A percentile compares a stretch with the other conserved stretches of the same genome.
Conservation (phyloP, 2,113 vertebrate species). For the Empidonax alnorum region DNA sequence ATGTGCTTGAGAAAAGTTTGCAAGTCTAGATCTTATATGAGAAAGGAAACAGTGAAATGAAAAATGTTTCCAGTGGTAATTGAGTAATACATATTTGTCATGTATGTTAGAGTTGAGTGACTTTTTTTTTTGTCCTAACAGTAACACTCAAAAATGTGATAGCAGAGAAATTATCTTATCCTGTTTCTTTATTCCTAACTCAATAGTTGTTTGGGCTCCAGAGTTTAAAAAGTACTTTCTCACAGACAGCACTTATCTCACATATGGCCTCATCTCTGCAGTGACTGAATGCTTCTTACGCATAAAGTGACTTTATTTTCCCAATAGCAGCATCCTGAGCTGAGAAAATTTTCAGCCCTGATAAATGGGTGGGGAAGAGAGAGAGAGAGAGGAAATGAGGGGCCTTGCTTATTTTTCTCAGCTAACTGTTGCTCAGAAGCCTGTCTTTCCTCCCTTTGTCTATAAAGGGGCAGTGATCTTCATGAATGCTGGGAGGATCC, state of each 20-base stretch:
- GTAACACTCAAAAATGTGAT: conserved; percentile 10
- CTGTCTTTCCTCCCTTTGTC: neutral
- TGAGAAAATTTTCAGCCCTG: neutral
- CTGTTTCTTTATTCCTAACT: conserved; percentile 4
- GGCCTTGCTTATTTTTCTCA: neutral
- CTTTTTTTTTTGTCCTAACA: neutral
- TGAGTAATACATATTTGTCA: neutral
- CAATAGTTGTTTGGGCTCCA: neutral
- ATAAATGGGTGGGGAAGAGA: neutral
- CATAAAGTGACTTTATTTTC: neutral
- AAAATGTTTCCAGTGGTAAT: neutral
- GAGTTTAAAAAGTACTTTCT: neutral
- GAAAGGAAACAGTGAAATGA: neutral
- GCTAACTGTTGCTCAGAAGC: neutral
- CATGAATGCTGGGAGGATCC: neutral
- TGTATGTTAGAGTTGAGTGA: neutral
- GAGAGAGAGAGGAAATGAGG: neutral
- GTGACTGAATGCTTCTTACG: neutral
- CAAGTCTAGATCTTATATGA: neutral
- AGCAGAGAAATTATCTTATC: neutral
- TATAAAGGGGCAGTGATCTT: neutral
- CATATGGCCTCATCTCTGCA: neutral
- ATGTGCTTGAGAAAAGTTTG: neutral
- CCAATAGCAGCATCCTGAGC: neutral
- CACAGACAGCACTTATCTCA: neutral